A percentile compares a stretch with the other conserved stretches of the same genome.
Conservation (phyloP, 2,113 vertebrate genomes). For the Syngnathus floridae region DNA sequence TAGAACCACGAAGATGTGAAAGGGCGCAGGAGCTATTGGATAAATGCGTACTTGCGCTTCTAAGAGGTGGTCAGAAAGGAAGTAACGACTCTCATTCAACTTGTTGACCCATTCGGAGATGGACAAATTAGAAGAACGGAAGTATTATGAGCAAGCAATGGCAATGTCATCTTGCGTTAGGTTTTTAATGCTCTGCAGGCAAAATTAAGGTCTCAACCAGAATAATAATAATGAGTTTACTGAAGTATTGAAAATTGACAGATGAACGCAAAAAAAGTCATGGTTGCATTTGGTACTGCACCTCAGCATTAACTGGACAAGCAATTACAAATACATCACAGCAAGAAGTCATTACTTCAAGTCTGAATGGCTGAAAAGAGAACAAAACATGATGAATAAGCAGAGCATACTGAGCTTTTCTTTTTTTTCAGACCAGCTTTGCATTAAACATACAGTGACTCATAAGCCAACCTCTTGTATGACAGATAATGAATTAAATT, state of each 20-base stretch:
- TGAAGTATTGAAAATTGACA: too few species aligned
- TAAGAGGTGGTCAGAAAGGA: constrained; percentile 31
- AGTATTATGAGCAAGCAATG: not conserved
- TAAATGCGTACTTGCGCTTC: constrained; percentile 38
- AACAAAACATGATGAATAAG: constrained; percentile 14
- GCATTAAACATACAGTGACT: constrained; percentile 44
- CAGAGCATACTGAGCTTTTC: not conserved
- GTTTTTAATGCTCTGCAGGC: not conserved
- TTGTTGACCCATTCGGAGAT: constrained; percentile 28
- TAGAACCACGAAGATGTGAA: constrained; percentile 37
- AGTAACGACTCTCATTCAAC: constrained; percentile 38
- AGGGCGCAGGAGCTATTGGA: constrained; percentile 37
- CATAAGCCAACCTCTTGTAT: constrained; percentile 53
- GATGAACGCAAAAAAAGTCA: not conserved
- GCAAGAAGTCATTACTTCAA: not conserved
- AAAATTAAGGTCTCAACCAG: not conserved
- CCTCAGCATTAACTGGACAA: not conserved
- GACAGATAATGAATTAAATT: constrained; percentile 52
- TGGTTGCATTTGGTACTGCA: not conserved
- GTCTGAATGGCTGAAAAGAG: not conserved
- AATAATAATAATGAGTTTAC: too few species aligned
- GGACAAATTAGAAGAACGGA: constrained; percentile 29
- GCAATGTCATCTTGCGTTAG: not conserved
- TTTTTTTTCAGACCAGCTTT: constrained; percentile 28
- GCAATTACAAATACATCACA: not conserved